These are phyloP conservation scores for Teleiodes luculella DNA, from an alignment of 2,888 invertebrate genomes.

Conservation along the genomic window DNA sequence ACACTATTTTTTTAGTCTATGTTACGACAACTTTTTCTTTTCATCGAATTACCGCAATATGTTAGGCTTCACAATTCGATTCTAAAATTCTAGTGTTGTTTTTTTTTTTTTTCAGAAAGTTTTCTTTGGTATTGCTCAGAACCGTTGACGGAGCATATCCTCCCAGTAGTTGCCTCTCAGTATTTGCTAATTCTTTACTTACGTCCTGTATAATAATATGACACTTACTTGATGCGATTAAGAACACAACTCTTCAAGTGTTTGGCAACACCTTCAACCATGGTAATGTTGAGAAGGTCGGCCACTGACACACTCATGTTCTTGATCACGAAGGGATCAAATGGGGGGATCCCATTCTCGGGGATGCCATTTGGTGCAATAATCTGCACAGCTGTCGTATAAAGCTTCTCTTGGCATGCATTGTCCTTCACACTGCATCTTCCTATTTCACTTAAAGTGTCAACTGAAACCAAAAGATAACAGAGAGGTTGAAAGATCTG, in stretches of 20 bases:
- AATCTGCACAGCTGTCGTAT: conserved; percentile 3
- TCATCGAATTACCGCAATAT: too few species aligned
- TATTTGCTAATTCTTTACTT: too few species aligned
- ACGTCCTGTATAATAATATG: background rate
- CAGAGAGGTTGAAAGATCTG: background rate
- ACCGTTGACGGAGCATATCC: too few species aligned
- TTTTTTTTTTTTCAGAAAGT: too few species aligned
- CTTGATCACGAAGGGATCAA: conserved; percentile 23
- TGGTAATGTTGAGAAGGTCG: conserved; percentile 22
- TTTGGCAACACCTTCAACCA: conserved; percentile 23
- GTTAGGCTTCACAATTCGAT: too few species aligned
- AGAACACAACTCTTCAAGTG: conserved; percentile 23
- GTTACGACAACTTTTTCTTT: too few species aligned
- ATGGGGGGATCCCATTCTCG: conserved; percentile 20
- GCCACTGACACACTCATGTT: conserved; percentile 19
- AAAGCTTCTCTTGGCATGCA: conserved; percentile 18
- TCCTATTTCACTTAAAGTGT: conserved; percentile 18
- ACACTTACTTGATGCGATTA: conserved; percentile 9
- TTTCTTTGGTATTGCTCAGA: too few species aligned
- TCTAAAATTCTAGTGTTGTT: too few species aligned
- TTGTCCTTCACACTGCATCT: conserved; percentile 22
- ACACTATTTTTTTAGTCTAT: too few species aligned
- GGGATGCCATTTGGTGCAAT: conserved; percentile 19
- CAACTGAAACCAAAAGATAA: conserved; percentile 22
- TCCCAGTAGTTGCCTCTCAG: too few species aligned